Conservation (phyloP, 1,140 invertebrate species). For the Drosophila varians region DNA sequence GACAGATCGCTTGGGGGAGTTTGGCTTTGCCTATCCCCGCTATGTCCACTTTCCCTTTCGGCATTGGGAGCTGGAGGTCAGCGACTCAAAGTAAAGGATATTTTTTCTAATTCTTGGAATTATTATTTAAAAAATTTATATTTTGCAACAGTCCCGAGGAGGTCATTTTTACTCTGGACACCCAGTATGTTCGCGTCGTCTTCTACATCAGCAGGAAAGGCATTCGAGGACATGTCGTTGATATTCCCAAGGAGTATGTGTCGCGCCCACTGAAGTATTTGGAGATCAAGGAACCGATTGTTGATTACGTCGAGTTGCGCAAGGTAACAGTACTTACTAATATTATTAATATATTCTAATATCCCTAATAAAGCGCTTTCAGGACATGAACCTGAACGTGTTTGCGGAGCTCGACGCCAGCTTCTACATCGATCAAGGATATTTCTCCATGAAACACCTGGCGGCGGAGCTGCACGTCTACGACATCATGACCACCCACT, state of each 20-base stretch:
- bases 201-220: slow-evolving; percentile 48
- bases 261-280: slow-evolving; percentile 52
- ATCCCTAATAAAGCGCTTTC: slow-evolving; percentile 40
- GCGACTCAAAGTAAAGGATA: slow-evolving; percentile 48
- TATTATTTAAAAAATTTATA: background rate
- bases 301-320: slow-evolving; percentile 60
- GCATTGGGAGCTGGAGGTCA: slow-evolving; percentile 54
- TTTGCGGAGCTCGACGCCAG: slow-evolving; percentile 69
- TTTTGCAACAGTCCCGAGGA: slow-evolving; percentile 40
- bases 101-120: background rate
- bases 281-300: slow-evolving; percentile 55
- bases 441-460: slow-evolving; percentile 72
- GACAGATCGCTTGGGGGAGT: slow-evolving; percentile 69
- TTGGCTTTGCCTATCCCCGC: slow-evolving; percentile 64
- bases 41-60: slow-evolving; percentile 74
- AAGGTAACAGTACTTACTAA: slow-evolving; percentile 36
- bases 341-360: background rate
- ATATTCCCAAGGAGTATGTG: slow-evolving; percentile 46
- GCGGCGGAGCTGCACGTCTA: slow-evolving; percentile 67
- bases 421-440: slow-evolving; percentile 75
- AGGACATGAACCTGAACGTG: slow-evolving; percentile 66
- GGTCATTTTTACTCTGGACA: slow-evolving; percentile 73
- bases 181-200: slow-evolving; percentile 50
- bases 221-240: slow-evolving; percentile 61
- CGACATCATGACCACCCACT: slow-evolving; percentile 59